Evolutionary conservation across 2,113 vertebrate genomes (phyloP).

Genomic region (Monopterus albus): DNA sequence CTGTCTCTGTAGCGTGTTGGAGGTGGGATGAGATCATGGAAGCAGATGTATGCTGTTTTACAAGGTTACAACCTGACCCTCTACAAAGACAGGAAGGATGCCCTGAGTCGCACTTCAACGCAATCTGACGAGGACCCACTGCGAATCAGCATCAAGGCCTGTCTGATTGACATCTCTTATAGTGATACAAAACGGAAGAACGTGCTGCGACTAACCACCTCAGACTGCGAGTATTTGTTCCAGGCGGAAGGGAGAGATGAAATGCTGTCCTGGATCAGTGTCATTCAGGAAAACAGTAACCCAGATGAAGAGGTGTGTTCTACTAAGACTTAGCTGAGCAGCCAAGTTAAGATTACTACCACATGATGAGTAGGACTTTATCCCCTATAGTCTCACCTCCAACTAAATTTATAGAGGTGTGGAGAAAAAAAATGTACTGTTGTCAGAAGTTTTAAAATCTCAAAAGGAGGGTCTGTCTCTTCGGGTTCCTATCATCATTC

Average conservation of each 20-base stretch:
- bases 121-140: constrained; percentile 90
- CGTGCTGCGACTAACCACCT: constrained; percentile 94
- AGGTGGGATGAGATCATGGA: constrained; percentile 94
- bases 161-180: constrained; percentile 97
- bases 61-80: constrained; percentile 90
- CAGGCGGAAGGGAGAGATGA: constrained; percentile 96
- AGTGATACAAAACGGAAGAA: constrained; percentile 99
- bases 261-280: constrained; percentile 95
- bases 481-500: neutral
- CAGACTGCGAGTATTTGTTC: constrained; percentile 95
- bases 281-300: constrained; percentile 95
- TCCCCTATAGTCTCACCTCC: too few species aligned
- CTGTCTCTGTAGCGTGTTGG: constrained; percentile 85
- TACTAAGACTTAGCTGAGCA: neutral
- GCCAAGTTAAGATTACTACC: neutral
- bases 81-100: constrained; percentile 94
- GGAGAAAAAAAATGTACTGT: too few species aligned
- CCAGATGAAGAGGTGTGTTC: constrained; percentile 90
- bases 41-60: constrained; percentile 93
- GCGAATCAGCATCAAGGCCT: constrained; percentile 93
- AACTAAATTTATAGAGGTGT: too few species aligned
- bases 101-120: constrained; percentile 73
- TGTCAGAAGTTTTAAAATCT: too few species aligned
- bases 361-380: too few species aligned
- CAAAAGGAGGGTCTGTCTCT: neutral